Evolutionary conservation across 1,140 invertebrate species (phyloP).

Genomic region (Coelopa frigida): DNA sequence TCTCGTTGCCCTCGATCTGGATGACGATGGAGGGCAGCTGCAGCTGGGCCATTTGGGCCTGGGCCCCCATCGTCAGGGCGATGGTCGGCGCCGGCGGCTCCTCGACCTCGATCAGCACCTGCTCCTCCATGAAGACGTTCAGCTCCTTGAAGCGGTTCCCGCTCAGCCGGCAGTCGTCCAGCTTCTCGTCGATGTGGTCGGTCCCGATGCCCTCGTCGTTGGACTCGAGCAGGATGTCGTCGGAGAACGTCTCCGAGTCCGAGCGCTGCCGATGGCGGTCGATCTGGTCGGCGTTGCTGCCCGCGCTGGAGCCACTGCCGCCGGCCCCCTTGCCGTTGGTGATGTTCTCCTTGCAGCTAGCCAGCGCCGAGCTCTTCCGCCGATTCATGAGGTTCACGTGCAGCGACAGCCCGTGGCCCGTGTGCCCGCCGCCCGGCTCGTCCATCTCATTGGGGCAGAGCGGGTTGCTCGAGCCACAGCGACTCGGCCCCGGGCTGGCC

Average conservation of each 20-base stretch:
- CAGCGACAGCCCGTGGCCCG: constrained; percentile 11
- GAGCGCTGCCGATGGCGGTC: constrained; percentile 50
- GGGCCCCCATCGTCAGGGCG: constrained; percentile 8
- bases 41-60: constrained; percentile 45
- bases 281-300: constrained; percentile 10
- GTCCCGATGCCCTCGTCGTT: constrained; percentile 66
- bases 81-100: constrained; percentile 12
- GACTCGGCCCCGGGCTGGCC: constrained; percentile 67
- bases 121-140: constrained; percentile 51
- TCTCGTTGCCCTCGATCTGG: constrained; percentile 49
- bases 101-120: constrained; percentile 39
- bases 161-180: constrained; percentile 40
- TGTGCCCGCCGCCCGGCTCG: constrained; percentile 50
- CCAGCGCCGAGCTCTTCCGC: constrained; percentile 7
- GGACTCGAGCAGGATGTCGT: constrained; percentile 59
- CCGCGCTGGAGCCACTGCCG: background rate
- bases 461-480: constrained; percentile 70
- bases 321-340: constrained; percentile 10
- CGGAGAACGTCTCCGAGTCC: constrained; percentile 61
- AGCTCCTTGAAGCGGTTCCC: constrained; percentile 52
- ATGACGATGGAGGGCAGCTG: constrained; percentile 58
- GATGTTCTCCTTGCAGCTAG: constrained; percentile 18
- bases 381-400: constrained; percentile 16
- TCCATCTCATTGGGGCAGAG: constrained; percentile 63
- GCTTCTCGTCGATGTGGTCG: constrained; percentile 57